phyloP scores from a whole-genome alignment of 2,888 invertebrate species.

The Lepidocyrtinus sp. region DNA sequence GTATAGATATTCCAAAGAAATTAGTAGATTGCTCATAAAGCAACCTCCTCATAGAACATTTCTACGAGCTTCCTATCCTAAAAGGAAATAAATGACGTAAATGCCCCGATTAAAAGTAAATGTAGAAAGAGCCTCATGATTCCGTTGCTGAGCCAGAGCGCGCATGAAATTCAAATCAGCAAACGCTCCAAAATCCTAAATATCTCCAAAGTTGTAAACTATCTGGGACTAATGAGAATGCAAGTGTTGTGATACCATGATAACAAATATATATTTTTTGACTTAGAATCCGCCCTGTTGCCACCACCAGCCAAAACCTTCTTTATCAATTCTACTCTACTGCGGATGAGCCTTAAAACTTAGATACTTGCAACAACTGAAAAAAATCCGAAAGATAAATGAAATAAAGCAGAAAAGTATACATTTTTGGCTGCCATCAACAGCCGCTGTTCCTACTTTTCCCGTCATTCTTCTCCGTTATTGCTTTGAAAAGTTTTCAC shows the following conservation, averaged over 20 bases:
- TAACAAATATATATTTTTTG: neutral
- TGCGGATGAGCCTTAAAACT: neutral
- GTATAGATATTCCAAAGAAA: constrained; percentile 44
- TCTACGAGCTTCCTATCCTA: constrained; percentile 6
- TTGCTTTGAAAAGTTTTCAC: constrained; percentile 31
- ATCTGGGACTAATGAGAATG: constrained; percentile 55
- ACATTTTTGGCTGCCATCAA: constrained; percentile 48
- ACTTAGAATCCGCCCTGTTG: constrained; percentile 30
- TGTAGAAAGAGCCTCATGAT: constrained; percentile 5
- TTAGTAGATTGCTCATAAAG: constrained; percentile 40
- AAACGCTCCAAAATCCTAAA: constrained; percentile 46
- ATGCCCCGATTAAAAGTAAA: neutral
- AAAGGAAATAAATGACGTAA: neutral
- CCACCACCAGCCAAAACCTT: constrained; percentile 12
- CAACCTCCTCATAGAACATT: constrained; percentile 11
- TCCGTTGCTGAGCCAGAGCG: constrained; percentile 3
- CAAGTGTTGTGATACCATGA: constrained; percentile 46
- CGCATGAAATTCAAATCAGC: constrained; percentile 56
- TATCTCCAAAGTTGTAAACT: constrained; percentile 48
- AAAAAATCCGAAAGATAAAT: constrained; percentile 4
- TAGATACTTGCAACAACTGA: neutral
- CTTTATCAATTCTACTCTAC: neutral
- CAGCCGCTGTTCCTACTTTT: constrained; percentile 45
- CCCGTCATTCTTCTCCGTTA: constrained; percentile 37
- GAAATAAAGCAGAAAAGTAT: constrained; percentile 37